Evolutionary conservation across 2,888 invertebrate genomes (phyloP).

Genomic region (Saturnia pavonia): DNA sequence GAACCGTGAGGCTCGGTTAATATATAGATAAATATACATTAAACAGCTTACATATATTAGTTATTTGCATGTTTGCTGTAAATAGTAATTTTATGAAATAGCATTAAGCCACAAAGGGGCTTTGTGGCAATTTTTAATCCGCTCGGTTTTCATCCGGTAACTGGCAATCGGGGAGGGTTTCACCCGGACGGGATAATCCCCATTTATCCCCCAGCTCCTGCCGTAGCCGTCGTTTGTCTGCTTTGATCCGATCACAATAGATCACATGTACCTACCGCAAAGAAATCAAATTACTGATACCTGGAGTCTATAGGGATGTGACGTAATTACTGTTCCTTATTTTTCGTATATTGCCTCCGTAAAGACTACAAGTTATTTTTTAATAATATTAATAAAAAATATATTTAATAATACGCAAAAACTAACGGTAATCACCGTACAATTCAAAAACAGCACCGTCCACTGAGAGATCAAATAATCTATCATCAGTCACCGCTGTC

Average conservation of each 20-base stretch:
- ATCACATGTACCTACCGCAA: constrained; percentile 12
- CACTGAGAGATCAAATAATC: too few species aligned
- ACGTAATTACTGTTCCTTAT: neutral
- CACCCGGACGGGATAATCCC: constrained; percentile 26
- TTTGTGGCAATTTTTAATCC: constrained; percentile 23
- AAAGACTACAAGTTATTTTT: too few species aligned
- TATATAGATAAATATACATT: too few species aligned
- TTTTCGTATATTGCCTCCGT: too few species aligned
- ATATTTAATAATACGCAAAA: too few species aligned
- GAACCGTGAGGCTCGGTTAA: too few species aligned
- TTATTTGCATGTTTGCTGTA: neutral
- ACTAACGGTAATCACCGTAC: too few species aligned
- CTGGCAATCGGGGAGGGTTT: constrained; percentile 27
- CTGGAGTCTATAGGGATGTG: neutral
- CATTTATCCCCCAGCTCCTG: constrained; percentile 14
- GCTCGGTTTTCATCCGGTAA: constrained; percentile 24
- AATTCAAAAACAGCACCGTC: too few species aligned
- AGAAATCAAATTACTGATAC: constrained; percentile 13
- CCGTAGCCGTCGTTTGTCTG: constrained; percentile 23
- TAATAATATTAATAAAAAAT: too few species aligned
- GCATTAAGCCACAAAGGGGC: constrained; percentile 15
- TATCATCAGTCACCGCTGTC: too few species aligned
- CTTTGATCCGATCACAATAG: constrained; percentile 25
- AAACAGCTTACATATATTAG: neutral
- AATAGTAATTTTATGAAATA: constrained; percentile 1